These are phyloP conservation scores for Crocallis elinguaria DNA, from an alignment of 2,888 invertebrate species.

Conservation along the genomic window DNA sequence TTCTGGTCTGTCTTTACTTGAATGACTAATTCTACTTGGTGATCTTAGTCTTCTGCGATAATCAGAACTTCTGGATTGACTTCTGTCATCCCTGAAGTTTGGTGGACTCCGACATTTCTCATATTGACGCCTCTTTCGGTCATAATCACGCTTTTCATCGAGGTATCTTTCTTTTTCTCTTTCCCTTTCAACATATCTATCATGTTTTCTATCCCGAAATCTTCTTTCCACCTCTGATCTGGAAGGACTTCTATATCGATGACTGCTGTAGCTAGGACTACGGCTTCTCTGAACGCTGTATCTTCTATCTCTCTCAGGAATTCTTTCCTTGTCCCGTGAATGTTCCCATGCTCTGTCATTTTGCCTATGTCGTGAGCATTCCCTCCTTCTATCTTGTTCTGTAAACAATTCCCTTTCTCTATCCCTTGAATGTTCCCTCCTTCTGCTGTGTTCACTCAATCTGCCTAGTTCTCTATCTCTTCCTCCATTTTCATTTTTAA, in stretches of 20 bases:
- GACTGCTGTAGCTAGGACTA: conserved; percentile 54
- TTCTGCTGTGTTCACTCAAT: not conserved
- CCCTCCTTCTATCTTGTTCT: not conserved
- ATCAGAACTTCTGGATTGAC: conserved; percentile 45
- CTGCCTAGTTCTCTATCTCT: not conserved
- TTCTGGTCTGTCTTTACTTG: conserved; percentile 41
- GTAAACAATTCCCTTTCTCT: not conserved
- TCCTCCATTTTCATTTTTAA: conserved; percentile 5
- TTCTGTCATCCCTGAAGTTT: conserved; percentile 48
- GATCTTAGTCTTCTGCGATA: conserved; percentile 49
- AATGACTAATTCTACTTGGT: conserved; percentile 50
- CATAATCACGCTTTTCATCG: conserved; percentile 47
- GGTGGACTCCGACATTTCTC: conserved; percentile 53
- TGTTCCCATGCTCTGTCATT: conserved; percentile 4
- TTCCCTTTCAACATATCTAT: too few relatives aligned
- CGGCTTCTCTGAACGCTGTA: conserved; percentile 44
- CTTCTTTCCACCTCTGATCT: conserved; percentile 25
- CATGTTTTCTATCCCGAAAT: conserved; percentile 31
- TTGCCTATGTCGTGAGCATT: conserved; percentile 4
- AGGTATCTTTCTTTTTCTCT: conserved; percentile 33
- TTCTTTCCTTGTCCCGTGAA: conserved; percentile 37
- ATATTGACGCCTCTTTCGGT: conserved; percentile 55
- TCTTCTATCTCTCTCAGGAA: conserved; percentile 31
- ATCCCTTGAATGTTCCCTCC: not conserved
- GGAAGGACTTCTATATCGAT: conserved; percentile 49